Conservation (phyloP, 1,140 invertebrate genomes). For the Cyclina sinensis region DNA sequence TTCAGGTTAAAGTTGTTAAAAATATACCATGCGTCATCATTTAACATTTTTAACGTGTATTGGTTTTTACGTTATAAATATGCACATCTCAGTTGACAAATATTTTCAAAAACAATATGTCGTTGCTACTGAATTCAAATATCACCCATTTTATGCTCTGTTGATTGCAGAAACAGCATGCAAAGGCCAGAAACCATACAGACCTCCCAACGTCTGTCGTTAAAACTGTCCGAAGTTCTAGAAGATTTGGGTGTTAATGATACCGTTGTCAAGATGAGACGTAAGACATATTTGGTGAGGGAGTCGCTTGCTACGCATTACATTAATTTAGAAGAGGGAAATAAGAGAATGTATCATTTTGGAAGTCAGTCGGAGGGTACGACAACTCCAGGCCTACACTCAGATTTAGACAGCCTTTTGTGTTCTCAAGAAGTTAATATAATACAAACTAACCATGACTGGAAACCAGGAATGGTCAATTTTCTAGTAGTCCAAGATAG, state of each 20-base stretch:
- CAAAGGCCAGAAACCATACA: too few species aligned
- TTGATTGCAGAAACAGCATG: too few species aligned
- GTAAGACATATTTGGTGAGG: not conserved
- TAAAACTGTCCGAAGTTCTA: not conserved
- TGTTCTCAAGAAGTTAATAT: not conserved
- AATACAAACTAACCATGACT: not conserved
- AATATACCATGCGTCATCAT: too few species aligned
- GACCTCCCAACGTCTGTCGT: too few species aligned
- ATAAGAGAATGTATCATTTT: not conserved
- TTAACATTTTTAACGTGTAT: too few species aligned
- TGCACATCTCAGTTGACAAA: too few species aligned
- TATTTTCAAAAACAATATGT: too few species aligned
- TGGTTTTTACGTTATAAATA: too few species aligned
- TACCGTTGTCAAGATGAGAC: not conserved
- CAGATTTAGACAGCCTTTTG: not conserved
- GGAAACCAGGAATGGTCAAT: not conserved
- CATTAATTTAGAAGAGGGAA: too few species aligned
- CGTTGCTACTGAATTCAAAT: too few species aligned
- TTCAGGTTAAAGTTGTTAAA: too few species aligned
- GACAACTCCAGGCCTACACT: not conserved
- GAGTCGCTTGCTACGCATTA: not conserved
- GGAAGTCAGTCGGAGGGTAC: conserved; percentile 18
- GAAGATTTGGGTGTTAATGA: not conserved
- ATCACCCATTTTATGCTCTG: too few species aligned
- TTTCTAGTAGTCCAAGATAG: not conserved